These are phyloP conservation scores for Lapara coniferarum DNA, from an alignment of 2,888 invertebrate species.

Conservation along the genomic window DNA sequence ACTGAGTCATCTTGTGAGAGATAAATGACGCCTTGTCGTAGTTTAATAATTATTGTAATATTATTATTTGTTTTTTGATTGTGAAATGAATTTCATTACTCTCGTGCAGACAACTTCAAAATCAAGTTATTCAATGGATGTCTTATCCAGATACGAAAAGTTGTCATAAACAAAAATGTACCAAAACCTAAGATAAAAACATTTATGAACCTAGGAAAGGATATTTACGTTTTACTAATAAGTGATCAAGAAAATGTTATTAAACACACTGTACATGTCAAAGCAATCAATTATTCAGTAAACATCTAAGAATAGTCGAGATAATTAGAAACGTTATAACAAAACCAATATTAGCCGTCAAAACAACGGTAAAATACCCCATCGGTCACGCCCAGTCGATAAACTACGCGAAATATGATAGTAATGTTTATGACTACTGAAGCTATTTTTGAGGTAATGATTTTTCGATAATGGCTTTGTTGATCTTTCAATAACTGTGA, in stretches of 20 bases:
- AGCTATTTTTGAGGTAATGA: constrained; percentile 52
- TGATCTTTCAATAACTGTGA: constrained; percentile 30
- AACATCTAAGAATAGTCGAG: constrained; percentile 42
- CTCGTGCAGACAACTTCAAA: no score
- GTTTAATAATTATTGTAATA: no score
- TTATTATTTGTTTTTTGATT: no score
- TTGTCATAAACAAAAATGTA: no score
- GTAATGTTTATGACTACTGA: constrained; percentile 50
- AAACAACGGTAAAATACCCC: constrained; percentile 54
- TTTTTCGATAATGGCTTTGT: constrained; percentile 55
- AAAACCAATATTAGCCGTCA: constrained; percentile 53
- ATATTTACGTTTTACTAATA: no score
- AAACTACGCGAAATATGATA: constrained; percentile 53
- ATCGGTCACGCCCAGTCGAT: constrained; percentile 59
- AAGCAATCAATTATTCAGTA: constrained; percentile 17
- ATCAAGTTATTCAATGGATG: no score
- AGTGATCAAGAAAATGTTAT: background rate
- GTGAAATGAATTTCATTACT: no score
- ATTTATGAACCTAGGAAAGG: no score
- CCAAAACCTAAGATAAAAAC: no score
- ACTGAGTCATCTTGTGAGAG: no score
- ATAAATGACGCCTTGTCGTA: no score
- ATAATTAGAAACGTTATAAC: constrained; percentile 49
- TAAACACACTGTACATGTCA: background rate
- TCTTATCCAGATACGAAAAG: no score